Conservation (phyloP, 2,888 invertebrate species). For the Lasioglossum marginatum region DNA sequence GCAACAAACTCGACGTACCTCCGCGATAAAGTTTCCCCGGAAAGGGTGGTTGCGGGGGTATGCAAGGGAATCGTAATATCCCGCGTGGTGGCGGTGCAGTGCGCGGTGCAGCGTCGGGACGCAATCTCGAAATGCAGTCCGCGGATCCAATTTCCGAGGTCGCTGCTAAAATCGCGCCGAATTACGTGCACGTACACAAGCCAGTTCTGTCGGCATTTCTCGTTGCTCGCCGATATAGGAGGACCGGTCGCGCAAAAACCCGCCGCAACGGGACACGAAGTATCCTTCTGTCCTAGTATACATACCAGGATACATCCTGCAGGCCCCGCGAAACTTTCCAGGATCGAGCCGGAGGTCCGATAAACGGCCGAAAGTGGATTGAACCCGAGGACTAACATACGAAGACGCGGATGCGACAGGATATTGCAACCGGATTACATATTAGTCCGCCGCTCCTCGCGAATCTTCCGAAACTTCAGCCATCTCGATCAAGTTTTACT, state of each 20-base stretch:
- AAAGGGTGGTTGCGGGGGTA: neutral
- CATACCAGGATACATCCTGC: neutral
- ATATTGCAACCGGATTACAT: conserved; percentile 81
- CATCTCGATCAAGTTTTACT: conserved; percentile 6
- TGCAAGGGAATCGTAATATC: conserved; percentile 29
- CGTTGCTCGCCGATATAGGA: neutral
- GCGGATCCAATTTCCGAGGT: conserved; percentile 64
- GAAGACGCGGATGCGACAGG: conserved; percentile 72
- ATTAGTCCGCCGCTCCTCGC: conserved; percentile 73
- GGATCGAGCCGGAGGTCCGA: neutral
- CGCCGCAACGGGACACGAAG: neutral
- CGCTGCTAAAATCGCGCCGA: conserved; percentile 57
- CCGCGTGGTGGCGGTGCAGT: conserved; percentile 2
- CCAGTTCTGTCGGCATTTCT: neutral
- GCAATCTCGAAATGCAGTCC: conserved; percentile 60
- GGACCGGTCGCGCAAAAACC: conserved; percentile 26
- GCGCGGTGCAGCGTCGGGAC: conserved; percentile 9
- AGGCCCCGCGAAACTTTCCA: conserved; percentile 11
- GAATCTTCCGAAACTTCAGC: conserved; percentile 58
- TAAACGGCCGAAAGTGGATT: conserved; percentile 28
- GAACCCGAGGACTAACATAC: conserved; percentile 16
- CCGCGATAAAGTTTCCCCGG: conserved; percentile 45
- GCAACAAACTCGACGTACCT: neutral
- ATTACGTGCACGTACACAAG: conserved; percentile 30
- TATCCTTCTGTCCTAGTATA: neutral